Conservation (phyloP, 2,888 invertebrate genomes). For the Drosophila flavopinicola region DNA sequence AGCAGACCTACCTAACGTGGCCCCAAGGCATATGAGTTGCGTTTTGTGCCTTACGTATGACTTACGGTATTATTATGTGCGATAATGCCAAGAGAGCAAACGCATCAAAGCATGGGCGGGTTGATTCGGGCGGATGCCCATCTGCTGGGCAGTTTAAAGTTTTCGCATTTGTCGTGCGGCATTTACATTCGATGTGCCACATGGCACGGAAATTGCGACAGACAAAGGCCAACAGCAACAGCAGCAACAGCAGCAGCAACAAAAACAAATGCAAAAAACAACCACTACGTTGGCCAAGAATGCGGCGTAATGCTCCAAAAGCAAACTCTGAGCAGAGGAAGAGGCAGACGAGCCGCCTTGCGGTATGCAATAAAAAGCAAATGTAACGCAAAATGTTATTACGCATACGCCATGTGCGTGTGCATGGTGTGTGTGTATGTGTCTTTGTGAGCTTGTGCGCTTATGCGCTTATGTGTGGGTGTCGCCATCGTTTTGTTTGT, state of each 20-base stretch:
- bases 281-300: conserved; percentile 34
- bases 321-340: conserved; percentile 39
- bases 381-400: conserved; percentile 79
- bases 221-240: conserved; percentile 44
- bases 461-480: conserved; percentile 15
- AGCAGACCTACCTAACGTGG: background rate
- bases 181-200: conserved; percentile 69
- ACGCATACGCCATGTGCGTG: conserved; percentile 72
- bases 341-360: conserved; percentile 57
- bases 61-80: conserved; percentile 69
- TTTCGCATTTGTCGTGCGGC: conserved; percentile 71
- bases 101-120: conserved; percentile 7
- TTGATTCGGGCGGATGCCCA: conserved; percentile 30
- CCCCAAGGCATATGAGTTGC: conserved; percentile 24
- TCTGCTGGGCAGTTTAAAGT: conserved; percentile 74
- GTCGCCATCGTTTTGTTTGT: conserved; percentile 49
- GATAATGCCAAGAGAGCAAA: conserved; percentile 58
- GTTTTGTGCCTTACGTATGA: conserved; percentile 44
- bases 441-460: conserved; percentile 5
- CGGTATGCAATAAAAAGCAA: conserved; percentile 80
- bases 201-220: conserved; percentile 68
- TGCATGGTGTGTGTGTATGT: conserved; percentile 9
- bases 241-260: conserved; percentile 1
- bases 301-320: conserved; percentile 23
- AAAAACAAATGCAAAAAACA: conserved; percentile 17